Evolutionary conservation across 2,113 vertebrate genomes (phyloP), one percentile per base, ranked within the genome.

Genomic region (Sus scrofa): DNA sequence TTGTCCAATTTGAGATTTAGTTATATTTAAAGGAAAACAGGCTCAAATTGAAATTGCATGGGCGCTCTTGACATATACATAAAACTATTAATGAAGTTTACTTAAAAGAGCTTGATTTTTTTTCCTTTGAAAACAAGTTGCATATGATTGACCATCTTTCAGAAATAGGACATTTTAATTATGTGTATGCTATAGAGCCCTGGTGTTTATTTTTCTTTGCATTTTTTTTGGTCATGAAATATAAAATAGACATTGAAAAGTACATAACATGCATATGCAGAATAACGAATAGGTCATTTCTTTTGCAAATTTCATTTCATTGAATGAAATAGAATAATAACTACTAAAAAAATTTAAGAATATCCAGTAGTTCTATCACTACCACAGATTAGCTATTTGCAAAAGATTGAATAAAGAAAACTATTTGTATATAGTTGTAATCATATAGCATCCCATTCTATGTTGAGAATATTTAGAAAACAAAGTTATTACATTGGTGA

Each of bases 1-100:
- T 34, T 91, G 79, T 94, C 6, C 71, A 96, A 2, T 97, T 98
- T 96, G 82, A 95, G 95, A 19, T 6, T 89, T 73, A 87, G 37
- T 94, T 1, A 77, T 63, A 34, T 34, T 96, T 89, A 73, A 93
- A 97, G 88, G 26, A 89, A 96, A 92, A 96, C 44, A 83, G 63
- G 15, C 56, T 87, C 30, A 92, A 92, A 83, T 52, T 94, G 39
- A 94, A 97, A 91, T 60, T 92, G 22, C 24, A 16, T 65, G 32
- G 58, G 77, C 85, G 75, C 39, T 86, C 26, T 89, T 56, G 37
- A 65, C 62, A 39, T 86, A 78, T 60, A 9, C 19, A 74, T 89
- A 71, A 70, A 86, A 97, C 62, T 91, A 95, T 83, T 92, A 86
- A 89, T 95, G 81, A 89, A 82, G 30, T 86, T 92, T 15, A 19